Conservation (phyloP, 2,113 vertebrate species). For the Bos taurus region ARS-UCD2.0 NC_037352.1:20298501-20299000, state of each 20-base stretch:
- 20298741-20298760: slow-evolving; percentile 51
- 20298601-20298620: slow-evolving; percentile 21
- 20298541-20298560: not conserved
- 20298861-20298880: not conserved
- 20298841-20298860: not conserved
- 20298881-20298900: not conserved
- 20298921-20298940: not conserved
- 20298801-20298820: not conserved
- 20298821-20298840: not conserved
- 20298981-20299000: slow-evolving; percentile 28
- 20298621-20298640: not conserved
- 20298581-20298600: not conserved
- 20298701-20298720: slow-evolving; percentile 9
- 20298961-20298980: not conserved
- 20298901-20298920: not conserved
- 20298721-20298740: slow-evolving; percentile 1
- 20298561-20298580: not conserved
- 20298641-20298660: slow-evolving; percentile 12
- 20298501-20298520: not conserved
- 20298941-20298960: not conserved
- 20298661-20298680: not conserved
- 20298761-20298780: not conserved
- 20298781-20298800: not conserved
- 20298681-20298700: slow-evolving; percentile 36
- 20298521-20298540: not conserved